Evolutionary conservation across 2,797 vertebrate genomes (phyloP).

Genomic region (Enteromius mattozi): DNA sequence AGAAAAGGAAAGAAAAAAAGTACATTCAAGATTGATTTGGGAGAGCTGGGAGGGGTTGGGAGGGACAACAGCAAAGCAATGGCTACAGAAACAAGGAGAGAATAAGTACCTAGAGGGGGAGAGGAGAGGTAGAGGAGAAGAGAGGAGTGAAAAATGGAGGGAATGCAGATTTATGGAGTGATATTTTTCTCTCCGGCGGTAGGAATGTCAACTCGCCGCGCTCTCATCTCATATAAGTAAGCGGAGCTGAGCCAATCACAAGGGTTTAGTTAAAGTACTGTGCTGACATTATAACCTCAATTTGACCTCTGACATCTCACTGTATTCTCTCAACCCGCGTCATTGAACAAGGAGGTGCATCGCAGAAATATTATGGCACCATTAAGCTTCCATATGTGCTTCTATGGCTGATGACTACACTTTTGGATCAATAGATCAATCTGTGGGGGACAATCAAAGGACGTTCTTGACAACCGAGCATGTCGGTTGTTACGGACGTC

Average conservation of each 20-base stretch:
- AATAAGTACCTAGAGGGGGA: conserved; percentile 15
- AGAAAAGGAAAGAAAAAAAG: conserved; percentile 9
- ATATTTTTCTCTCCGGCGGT: conserved; percentile 28
- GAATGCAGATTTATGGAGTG: conserved; percentile 46
- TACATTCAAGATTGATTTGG: conserved; percentile 11
- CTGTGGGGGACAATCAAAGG: conserved; percentile 22
- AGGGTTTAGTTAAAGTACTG: conserved; percentile 5
- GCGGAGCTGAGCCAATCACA: conserved; percentile 23
- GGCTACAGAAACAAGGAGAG: conserved; percentile 38
- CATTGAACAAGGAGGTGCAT: conserved; percentile 16
- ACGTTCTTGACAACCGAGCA: neutral
- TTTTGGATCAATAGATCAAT: conserved; percentile 33
- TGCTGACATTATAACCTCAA: conserved; percentile 39
- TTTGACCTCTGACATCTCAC: conserved; percentile 35
- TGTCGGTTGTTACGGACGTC: neutral
- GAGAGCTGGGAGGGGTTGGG: conserved; percentile 10
- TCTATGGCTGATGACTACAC: neutral
- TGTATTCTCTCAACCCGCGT: neutral
- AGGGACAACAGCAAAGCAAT: conserved; percentile 1
- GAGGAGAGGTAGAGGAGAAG: conserved; percentile 34
- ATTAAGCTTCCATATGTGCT: conserved; percentile 14
- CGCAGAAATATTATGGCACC: conserved; percentile 1
- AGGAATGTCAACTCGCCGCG: neutral
- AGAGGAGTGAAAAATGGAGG: conserved; percentile 61
- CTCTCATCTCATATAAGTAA: conserved; percentile 32